phyloP scores from a whole-genome alignment of 2,113 vertebrate genomes.

The Ifrita kowaldi region DNA sequence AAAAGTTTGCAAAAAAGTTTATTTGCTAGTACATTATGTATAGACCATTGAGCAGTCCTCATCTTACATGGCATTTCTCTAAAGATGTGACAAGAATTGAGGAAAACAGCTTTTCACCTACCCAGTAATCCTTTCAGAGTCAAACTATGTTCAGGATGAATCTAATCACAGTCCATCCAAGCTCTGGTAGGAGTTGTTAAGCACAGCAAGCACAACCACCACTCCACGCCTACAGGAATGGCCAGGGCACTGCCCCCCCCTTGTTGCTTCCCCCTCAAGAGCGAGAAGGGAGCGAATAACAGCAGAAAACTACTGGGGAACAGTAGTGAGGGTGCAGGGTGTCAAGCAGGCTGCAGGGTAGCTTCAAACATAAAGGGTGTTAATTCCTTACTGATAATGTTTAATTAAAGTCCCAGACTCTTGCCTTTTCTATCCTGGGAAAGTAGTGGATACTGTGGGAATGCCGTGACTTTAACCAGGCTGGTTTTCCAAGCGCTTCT shows the following conservation, averaged over 20 bases:
- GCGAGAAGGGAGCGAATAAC: accelerated
- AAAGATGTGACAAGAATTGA: neutral
- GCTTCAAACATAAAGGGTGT: neutral
- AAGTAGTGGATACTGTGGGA: neutral
- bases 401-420: neutral
- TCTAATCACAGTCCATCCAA: neutral
- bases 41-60: neutral
- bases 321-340: neutral
- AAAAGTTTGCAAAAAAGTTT: neutral
- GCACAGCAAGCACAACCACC: neutral
- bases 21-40: neutral
- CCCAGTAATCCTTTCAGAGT: neutral
- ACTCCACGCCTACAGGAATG: too few relatives aligned
- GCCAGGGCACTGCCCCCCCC: neutral
- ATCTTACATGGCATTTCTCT: neutral
- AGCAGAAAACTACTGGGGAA: neutral
- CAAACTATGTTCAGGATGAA: neutral
- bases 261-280: neutral
- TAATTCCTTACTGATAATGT: neutral
- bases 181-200: neutral
- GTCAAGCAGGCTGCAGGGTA: neutral
- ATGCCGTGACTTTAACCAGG: neutral
- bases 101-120: neutral
- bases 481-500: neutral
- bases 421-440: neutral